These are phyloP conservation scores for Drosophila elegans DNA, from an alignment of 1,140 invertebrate genomes.

Conservation along the genomic window DNA sequence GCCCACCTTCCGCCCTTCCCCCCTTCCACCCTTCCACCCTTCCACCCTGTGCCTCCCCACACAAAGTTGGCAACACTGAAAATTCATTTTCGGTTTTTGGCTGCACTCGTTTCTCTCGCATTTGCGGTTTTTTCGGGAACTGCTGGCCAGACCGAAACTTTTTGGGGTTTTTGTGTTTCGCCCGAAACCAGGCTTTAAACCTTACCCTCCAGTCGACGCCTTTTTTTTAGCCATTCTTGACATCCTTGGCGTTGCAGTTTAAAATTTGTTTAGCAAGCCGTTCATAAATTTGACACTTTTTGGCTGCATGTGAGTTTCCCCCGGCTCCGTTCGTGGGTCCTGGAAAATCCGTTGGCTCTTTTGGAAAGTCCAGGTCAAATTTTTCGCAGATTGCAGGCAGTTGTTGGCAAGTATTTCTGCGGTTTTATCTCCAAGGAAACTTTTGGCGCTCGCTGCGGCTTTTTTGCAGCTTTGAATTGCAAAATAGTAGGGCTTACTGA, in stretches of 20 bases:
- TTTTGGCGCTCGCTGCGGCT: constrained; percentile 64
- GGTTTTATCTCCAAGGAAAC: constrained; percentile 78
- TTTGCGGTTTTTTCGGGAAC: constrained; percentile 23
- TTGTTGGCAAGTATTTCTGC: constrained; percentile 74
- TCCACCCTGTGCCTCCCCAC: not conserved
- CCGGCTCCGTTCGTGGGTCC: constrained; percentile 10
- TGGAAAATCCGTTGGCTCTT: constrained; percentile 3
- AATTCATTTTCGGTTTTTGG: constrained; percentile 71
- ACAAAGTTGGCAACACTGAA: constrained; percentile 82
- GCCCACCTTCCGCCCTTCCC: not conserved
- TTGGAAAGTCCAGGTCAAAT: constrained; percentile 18
- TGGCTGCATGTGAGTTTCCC: constrained; percentile 46
- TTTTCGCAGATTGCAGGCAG: constrained; percentile 28
- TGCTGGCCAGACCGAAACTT: constrained; percentile 48
- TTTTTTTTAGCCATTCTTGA: not conserved
- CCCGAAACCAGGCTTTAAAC: constrained; percentile 75
- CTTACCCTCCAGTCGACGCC: constrained; percentile 4
- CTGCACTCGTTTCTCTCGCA: constrained; percentile 15
- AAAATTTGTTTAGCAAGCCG: constrained; percentile 71
- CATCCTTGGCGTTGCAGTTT: constrained; percentile 55
- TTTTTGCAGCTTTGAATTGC: constrained; percentile 60
- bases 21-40: not conserved
- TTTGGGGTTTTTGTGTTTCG: constrained; percentile 67
- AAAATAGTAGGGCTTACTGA: constrained; percentile 54
- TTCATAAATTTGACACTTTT: constrained; percentile 83